Evolutionary conservation across 2,888 invertebrate species (phyloP), one percentile per base, ranked within the genome.

Genomic region (Junonia oenone): DNA sequence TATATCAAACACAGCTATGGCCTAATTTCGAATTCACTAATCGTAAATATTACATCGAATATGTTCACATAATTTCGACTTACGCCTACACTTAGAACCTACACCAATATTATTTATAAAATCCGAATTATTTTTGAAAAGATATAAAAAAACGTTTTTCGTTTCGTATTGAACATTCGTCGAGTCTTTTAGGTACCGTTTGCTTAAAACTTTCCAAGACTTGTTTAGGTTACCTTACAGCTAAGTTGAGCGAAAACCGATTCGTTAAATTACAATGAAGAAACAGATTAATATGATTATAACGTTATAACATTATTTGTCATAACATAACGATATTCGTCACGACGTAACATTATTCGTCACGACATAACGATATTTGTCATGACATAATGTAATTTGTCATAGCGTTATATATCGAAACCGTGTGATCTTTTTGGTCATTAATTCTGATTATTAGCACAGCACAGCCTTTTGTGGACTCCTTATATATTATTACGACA

Each of bases 221-320:
- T 1, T 1, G 17, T 40, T 40, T 17, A 40, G 11, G 45, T 59
- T 56, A 55, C 52, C 75, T 73, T 78, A 77, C 65, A 66, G 58
- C 78, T 81, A 78, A 57, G 72, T 81, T 82, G 81, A 82, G 81
- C 81, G 78, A 75, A 70, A 76, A 77, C 68, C 61, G 72, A 73
- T 67, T 72, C 67, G 61, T 69, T 38, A 17, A 17, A 19, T 40
- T 19, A 33, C 29, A 74, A 73, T 33, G 29, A 75, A 38, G 17
- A 22, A 11, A 27, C 37, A 45, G 46, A 29, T 19, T 38, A 31
- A 13, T 15, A 15, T 37, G 5, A 43, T 26, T 6, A 19, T 40
- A 19, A 22, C 22, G n/a, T 43, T 13, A 26, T 6, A 26, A 43
- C 43, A 19, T 9, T 37, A 37, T 6, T 37, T 37, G 11, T 19